Percentiles rank a stretch among this genome's conserved stretches.
These are phyloP conservation scores for Sarcophaga subvicina DNA, from an alignment of 2,888 invertebrate species.

Conservation along the genomic window DNA sequence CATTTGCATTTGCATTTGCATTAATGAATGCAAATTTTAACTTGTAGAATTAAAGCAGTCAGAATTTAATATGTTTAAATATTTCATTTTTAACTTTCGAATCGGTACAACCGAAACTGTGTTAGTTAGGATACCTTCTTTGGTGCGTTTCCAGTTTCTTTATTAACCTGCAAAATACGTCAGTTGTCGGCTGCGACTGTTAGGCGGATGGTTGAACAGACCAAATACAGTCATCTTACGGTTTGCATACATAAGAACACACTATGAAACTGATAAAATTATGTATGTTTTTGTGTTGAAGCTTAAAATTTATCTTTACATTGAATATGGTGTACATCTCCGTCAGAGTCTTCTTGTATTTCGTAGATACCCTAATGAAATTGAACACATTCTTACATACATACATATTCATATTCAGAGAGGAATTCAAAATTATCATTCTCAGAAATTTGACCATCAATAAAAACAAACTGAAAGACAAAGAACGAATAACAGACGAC, in stretches of 20 bases:
- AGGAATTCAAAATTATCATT: slow-evolving; percentile 30
- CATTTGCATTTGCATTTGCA: too few relatives aligned
- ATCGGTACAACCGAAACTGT: too few relatives aligned
- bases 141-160: slow-evolving; percentile 12
- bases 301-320: slow-evolving; percentile 39
- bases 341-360: slow-evolving; percentile 19
- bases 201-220: neutral
- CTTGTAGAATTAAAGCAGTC: neutral
- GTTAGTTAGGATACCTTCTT: slow-evolving; percentile 29
- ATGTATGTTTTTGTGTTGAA: slow-evolving; percentile 28
- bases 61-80: neutral
- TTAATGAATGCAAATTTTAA: too few relatives aligned
- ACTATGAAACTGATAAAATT: slow-evolving; percentile 37
- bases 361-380: slow-evolving; percentile 48
- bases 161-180: slow-evolving; percentile 14
- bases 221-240: slow-evolving; percentile 7
- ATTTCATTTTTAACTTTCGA: too few relatives aligned
- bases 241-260: neutral
- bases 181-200: slow-evolving; percentile 23
- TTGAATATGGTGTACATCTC: slow-evolving; percentile 22
- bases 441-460: slow-evolving; percentile 32
- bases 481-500: neutral
- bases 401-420: too few relatives aligned
- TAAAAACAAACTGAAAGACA: slow-evolving; percentile 21
- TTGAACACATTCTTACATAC: neutral